These are phyloP conservation scores for Turnix velox DNA, from an alignment of 2,113 vertebrate species.

Conservation along the genomic window DNA sequence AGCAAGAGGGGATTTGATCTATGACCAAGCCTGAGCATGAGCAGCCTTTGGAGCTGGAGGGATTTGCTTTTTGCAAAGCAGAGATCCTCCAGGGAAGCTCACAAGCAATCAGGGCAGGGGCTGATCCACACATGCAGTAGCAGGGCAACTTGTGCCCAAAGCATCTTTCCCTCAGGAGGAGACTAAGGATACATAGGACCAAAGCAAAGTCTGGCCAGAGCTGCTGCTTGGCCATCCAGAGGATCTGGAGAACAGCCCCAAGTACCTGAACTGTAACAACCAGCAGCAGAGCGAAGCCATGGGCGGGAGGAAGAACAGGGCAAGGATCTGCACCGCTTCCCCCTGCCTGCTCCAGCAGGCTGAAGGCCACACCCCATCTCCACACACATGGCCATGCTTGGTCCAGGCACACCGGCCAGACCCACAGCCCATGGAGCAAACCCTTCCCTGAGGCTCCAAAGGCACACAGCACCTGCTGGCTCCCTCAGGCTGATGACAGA, in stretches of 20 bases:
- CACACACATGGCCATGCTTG: background rate
- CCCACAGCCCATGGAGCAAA: background rate
- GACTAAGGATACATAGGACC: background rate
- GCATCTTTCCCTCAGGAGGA: background rate
- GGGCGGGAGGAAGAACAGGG: background rate
- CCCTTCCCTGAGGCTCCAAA: background rate
- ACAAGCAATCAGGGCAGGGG: background rate
- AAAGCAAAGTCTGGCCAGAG: background rate
- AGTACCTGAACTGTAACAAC: background rate
- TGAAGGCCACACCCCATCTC: background rate
- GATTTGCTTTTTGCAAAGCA: background rate
- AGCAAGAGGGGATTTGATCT: background rate
- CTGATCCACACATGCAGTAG: background rate
- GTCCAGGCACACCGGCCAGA: rapidly evolving
- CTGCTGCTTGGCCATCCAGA: background rate
- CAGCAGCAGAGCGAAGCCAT: background rate
- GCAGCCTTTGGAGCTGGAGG: background rate
- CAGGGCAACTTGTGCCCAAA: background rate
- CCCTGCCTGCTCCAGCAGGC: background rate
- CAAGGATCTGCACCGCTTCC: rapidly evolving
- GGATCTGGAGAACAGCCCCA: background rate
- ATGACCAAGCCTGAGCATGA: background rate
- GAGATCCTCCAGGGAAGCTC: background rate
- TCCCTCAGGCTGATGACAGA: rapidly evolving
- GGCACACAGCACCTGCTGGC: background rate